These are phyloP conservation scores for Phortica variegata DNA, from an alignment of 1,140 invertebrate species.

Conservation along the genomic window DNA sequence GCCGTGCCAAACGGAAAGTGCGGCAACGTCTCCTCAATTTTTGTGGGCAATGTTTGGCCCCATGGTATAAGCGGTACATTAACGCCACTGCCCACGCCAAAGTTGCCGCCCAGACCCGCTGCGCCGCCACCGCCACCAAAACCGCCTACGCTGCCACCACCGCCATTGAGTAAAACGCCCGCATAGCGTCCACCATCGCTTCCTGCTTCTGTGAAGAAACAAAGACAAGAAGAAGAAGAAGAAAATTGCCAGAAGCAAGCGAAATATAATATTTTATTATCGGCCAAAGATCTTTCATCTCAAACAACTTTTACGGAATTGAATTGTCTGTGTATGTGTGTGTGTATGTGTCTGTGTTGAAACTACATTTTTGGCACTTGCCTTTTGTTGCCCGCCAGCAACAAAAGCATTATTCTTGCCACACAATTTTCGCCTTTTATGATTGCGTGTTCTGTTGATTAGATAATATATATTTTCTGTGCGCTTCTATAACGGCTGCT, in stretches of 20 bases:
- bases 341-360: too few species aligned
- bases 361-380: too few species aligned
- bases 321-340: background rate
- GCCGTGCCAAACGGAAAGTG: constrained; percentile 57
- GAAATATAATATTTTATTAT: constrained; percentile 29
- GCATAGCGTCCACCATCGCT: constrained; percentile 47
- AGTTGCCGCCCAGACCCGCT: constrained; percentile 13
- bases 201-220: constrained; percentile 40
- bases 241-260: constrained; percentile 26
- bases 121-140: constrained; percentile 15
- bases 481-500: background rate
- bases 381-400: background rate
- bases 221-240: background rate
- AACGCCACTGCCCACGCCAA: constrained; percentile 22
- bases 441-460: too few species aligned
- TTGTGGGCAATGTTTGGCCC: constrained; percentile 45
- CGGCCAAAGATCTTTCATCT: too few species aligned
- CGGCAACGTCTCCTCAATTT: constrained; percentile 58
- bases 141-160: constrained; percentile 12
- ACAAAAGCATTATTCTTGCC: too few species aligned
- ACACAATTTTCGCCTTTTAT: too few species aligned
- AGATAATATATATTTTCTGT: too few species aligned
- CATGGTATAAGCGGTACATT: constrained; percentile 51
- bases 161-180: constrained; percentile 42
- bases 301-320: too few species aligned